Percentiles rank a stretch among this genome's conserved stretches.
Evolutionary conservation across 2,888 invertebrate species (phyloP).

Genomic region (Lasiommata megera): DNA sequence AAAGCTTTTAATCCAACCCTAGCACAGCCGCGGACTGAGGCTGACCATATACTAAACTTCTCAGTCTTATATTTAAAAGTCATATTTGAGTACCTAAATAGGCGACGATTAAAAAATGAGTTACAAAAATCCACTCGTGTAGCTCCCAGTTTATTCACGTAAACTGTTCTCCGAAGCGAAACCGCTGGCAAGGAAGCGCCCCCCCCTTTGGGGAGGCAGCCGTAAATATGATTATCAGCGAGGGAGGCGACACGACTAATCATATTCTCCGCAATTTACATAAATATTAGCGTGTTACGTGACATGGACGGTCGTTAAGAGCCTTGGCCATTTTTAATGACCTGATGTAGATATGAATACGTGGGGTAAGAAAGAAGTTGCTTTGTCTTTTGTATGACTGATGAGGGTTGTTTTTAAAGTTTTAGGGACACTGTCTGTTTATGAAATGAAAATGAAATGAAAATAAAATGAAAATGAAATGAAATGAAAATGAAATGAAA

Average conservation of each 20-base stretch:
- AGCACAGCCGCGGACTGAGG: too few relatives aligned
- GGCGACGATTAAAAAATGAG: conserved; percentile 7
- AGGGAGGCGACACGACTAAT: conserved; percentile 79
- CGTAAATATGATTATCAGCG: conserved; percentile 80
- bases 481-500: too few relatives aligned
- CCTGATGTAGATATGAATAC: conserved; percentile 74
- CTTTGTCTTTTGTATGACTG: conserved; percentile 80
- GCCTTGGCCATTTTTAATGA: conserved; percentile 60
- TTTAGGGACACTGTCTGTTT: neutral
- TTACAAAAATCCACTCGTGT: conserved; percentile 5
- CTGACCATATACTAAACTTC: too few relatives aligned
- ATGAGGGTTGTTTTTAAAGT: conserved; percentile 60
- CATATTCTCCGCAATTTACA: conserved; percentile 81
- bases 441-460: too few relatives aligned
- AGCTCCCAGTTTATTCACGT: conserved; percentile 17
- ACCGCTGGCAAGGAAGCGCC: conserved; percentile 39
- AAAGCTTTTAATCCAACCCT: too few relatives aligned
- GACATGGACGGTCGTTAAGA: conserved; percentile 63
- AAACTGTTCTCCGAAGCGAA: conserved; percentile 27
- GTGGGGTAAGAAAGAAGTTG: conserved; percentile 43
- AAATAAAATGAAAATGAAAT: too few relatives aligned
- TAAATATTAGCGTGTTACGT: conserved; percentile 80
- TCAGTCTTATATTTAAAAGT: too few relatives aligned
- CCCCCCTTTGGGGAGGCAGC: conserved; percentile 46
- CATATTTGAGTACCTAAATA: too few relatives aligned